A percentile compares a stretch with the other conserved stretches of the same genome.
Conservation (phyloP, 2,888 invertebrate species). For the Apotomis turbidana region DNA sequence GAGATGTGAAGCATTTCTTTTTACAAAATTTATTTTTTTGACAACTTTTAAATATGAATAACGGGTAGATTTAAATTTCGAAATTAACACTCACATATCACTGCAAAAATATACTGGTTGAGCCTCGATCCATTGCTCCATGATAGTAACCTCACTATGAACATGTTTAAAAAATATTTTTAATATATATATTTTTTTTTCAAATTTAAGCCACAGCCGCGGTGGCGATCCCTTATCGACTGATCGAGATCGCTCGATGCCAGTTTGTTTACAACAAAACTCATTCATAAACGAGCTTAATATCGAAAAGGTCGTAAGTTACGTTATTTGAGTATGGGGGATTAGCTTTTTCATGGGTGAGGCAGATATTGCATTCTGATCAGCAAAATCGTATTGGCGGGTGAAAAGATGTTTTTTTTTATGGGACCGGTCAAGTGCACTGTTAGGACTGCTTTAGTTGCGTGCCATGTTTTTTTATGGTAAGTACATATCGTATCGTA, state of each 20-base stretch:
- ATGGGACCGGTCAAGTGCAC: neutral
- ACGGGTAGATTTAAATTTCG: neutral
- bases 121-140: constrained; percentile 66
- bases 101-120: constrained; percentile 76
- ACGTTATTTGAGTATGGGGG: neutral
- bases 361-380: neutral
- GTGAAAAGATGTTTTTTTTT: neutral
- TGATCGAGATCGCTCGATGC: neutral
- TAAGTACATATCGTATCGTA: too few species aligned
- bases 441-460: neutral
- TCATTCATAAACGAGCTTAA: neutral
- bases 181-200: neutral
- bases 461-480: neutral
- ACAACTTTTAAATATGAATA: neutral
- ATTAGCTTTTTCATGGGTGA: neutral
- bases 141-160: constrained; percentile 15
- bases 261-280: constrained; percentile 7
- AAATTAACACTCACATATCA: constrained; percentile 67
- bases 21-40: neutral
- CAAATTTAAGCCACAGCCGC: neutral
- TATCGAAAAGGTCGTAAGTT: neutral
- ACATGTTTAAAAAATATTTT: constrained; percentile 15
- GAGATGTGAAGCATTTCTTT: too few species aligned
- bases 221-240: neutral
- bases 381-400: neutral